Conservation (phyloP, 1,140 invertebrate genomes). For the Meloidogyne hapla region DNA sequence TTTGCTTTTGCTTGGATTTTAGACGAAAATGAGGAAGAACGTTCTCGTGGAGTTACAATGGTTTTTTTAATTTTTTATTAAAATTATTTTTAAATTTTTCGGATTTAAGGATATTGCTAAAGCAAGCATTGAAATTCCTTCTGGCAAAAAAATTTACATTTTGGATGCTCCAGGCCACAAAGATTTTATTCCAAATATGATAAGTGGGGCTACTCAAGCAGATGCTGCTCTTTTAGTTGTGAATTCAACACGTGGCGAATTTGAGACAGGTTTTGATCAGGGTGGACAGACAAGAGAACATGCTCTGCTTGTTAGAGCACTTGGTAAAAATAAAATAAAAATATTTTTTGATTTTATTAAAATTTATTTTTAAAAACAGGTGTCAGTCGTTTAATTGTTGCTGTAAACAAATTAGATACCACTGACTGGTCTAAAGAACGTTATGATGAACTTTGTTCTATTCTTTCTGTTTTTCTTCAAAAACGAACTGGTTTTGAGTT, state of each 20-base stretch:
- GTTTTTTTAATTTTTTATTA: slow-evolving; percentile 56
- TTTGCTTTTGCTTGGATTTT: slow-evolving; percentile 98
- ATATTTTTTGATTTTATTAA: slow-evolving; percentile 21
- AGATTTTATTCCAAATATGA: slow-evolving; percentile 99
- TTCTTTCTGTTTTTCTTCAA: slow-evolving; percentile 83
- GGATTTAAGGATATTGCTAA: slow-evolving; percentile 97
- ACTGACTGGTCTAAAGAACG: slow-evolving; percentile 70
- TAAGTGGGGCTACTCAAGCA: slow-evolving; percentile 88
- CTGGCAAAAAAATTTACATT: slow-evolving; percentile 76
- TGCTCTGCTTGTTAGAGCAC: slow-evolving; percentile 83
- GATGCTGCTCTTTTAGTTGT: slow-evolving; percentile 93
- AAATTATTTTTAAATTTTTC: slow-evolving; percentile 71
- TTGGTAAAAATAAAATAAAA: slow-evolving; percentile 73
- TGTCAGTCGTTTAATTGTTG: slow-evolving; percentile 76
- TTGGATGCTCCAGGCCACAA: slow-evolving; percentile 92
- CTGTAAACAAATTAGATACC: slow-evolving; percentile 69
- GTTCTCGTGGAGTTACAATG: slow-evolving; percentile 63
- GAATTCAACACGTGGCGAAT: slow-evolving; percentile 88
- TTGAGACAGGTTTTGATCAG: slow-evolving; percentile 95
- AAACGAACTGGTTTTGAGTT: slow-evolving; percentile 76
- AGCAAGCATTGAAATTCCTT: slow-evolving; percentile 73
- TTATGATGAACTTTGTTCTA: slow-evolving; percentile 81
- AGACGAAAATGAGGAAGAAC: slow-evolving; percentile 97
- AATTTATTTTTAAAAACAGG: slow-evolving; percentile 66
- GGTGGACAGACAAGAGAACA: slow-evolving; percentile 97